Evolutionary conservation across 2,113 vertebrate species (phyloP).

Genomic region (Hippopotamus amphibius): DNA sequence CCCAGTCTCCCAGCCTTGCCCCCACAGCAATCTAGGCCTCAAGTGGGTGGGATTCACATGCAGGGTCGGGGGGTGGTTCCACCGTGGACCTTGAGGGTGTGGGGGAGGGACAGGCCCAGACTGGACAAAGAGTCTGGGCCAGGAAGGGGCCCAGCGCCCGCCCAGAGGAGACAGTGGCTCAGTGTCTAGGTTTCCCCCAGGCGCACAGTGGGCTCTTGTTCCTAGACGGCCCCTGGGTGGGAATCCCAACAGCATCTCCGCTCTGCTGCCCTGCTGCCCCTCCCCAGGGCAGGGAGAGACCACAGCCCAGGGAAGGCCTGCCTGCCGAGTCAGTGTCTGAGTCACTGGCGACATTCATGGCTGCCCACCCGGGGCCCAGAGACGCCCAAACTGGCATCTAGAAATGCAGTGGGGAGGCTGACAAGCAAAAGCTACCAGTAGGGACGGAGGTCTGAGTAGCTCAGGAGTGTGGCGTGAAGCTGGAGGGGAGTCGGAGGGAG

Average conservation of each 20-base stretch:
- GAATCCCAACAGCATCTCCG: neutral
- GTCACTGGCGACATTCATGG: neutral
- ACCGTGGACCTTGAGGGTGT: neutral
- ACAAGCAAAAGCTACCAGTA: neutral
- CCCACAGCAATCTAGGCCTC: neutral
- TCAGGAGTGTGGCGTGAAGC: accelerated
- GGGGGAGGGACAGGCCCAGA: neutral
- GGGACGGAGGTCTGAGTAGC: neutral
- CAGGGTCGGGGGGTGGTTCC: neutral
- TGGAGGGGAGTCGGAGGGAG: neutral
- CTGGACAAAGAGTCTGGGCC: conserved; percentile 56
- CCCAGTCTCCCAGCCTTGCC: neutral
- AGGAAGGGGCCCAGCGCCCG: neutral
- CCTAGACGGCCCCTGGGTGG: neutral
- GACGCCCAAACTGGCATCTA: neutral
- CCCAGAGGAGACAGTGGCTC: conserved; percentile 65
- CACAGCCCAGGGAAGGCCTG: neutral
- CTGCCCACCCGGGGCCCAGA: neutral
- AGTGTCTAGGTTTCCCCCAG: conserved; percentile 58
- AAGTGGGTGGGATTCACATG: conserved; percentile 28
- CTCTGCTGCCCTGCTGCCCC: neutral
- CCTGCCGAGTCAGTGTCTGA: conserved; percentile 3
- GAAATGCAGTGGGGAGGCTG: neutral
- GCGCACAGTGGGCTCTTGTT: conserved; percentile 79
- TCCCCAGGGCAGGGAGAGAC: neutral